Evolutionary conservation across 2,888 invertebrate species (phyloP).

Genomic region (Trachelus iudaicus): DNA sequence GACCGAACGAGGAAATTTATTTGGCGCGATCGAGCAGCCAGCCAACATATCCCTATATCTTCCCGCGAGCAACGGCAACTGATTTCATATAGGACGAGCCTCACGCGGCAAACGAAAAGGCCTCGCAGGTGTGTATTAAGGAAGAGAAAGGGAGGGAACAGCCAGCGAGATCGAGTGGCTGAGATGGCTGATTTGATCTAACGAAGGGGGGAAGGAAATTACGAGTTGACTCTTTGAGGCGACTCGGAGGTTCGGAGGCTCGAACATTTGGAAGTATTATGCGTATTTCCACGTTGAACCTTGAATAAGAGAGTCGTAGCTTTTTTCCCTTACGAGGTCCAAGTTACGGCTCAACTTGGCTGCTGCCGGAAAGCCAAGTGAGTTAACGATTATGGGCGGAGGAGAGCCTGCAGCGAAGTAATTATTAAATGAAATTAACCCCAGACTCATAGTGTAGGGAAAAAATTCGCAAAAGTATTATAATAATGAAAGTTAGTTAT

Average conservation of each 20-base stretch:
- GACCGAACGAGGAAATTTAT: neutral
- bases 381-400: constrained; percentile 22
- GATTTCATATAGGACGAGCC: too few relatives aligned
- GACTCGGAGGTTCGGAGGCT: too few relatives aligned
- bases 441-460: constrained; percentile 10
- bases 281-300: neutral
- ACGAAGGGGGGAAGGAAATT: too few relatives aligned
- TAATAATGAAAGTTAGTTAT: constrained; percentile 22
- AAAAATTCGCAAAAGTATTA: constrained; percentile 15
- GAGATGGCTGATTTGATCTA: too few relatives aligned
- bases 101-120: too few relatives aligned
- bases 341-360: constrained; percentile 15
- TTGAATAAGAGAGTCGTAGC: neutral
- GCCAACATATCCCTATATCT: too few relatives aligned
- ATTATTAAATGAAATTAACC: constrained; percentile 27
- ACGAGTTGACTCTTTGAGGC: too few relatives aligned
- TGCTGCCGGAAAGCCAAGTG: constrained; percentile 12
- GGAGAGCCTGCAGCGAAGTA: constrained; percentile 21
- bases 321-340: constrained; percentile 8
- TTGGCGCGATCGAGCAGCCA: constrained; percentile 3
- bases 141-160: neutral
- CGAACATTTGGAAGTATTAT: too few relatives aligned
- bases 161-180: neutral
- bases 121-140: too few relatives aligned
- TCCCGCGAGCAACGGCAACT: too few relatives aligned